Percentiles rank a stretch among this genome's conserved stretches.
Evolutionary conservation across 1,140 invertebrate genomes (phyloP).

Genomic region (Bombus polaris): DNA sequence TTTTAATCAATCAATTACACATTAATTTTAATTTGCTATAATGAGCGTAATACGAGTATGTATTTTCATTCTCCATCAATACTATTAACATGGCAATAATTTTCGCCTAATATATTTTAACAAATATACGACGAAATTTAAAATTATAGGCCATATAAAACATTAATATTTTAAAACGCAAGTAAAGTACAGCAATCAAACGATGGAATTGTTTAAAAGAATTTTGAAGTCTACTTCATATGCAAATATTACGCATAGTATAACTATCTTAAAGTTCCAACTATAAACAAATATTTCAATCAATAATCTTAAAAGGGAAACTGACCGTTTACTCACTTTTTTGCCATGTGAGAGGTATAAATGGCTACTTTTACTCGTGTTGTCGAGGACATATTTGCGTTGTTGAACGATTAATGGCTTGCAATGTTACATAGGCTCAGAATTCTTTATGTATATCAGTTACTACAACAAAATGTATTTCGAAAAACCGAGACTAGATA

Average conservation of each 20-base stretch:
- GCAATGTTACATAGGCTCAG: too few relatives aligned
- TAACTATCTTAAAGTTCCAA: neutral
- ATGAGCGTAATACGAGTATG: too few relatives aligned
- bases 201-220: neutral
- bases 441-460: neutral
- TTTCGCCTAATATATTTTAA: too few relatives aligned
- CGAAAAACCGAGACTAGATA: neutral
- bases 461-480: too few relatives aligned
- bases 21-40: too few relatives aligned
- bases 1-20: too few relatives aligned
- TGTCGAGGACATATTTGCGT: neutral
- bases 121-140: neutral
- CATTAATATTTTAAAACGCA: neutral
- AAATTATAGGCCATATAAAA: neutral
- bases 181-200: neutral
- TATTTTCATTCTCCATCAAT: too few relatives aligned
- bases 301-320: neutral
- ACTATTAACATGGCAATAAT: too few relatives aligned
- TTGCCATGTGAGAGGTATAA: conserved; percentile 1
- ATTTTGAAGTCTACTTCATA: neutral
- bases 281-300: neutral
- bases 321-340: neutral
- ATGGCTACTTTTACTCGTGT: neutral
- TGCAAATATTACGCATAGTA: neutral
- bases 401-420: conserved; percentile 13